Base-by-base conservation (phyloP, 2,888 invertebrate genomes). In the Callimorpha dominula region DNA sequence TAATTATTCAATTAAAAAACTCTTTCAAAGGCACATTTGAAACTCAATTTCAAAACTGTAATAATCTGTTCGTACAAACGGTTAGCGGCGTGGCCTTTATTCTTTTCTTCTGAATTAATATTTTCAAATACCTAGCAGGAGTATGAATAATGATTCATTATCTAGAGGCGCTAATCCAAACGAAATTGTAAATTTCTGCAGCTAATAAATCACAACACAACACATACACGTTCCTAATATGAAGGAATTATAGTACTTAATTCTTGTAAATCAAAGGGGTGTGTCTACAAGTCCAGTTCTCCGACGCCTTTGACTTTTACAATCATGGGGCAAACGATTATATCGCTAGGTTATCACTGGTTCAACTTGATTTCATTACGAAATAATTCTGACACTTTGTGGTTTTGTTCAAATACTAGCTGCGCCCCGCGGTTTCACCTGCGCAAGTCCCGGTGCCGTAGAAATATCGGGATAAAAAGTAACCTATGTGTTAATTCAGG, bases 271-370 rank as follows among this genome's bases (percentile, higher is more conserved):
- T 15, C 50, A 4, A 15, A 46, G 43, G 43, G 43, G 31, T 52
- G 31, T 66, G 66, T 52, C 40, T 40, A n/a, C 11, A 40, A 14
- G 14, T 5, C 0, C 4, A n/a, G 43, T 52, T n/a, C 42, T 42
- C 31, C 31, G 31, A 20, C 7, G 43, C 14, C 9, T 46, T n/a
- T 65, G 49, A 57, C 20, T 15, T 4, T 43, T 20, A 20, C 43
- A 57, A 68, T 57, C 8, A 40, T 50, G 57, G 7, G 20, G 42
- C 9, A 68, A 57, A 66, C 42, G 20, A 42, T 43, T 68, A 40
- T 43, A 68, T 68, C 40, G 4, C 8, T 68, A 15, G 57, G 68
- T 68, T 68, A 68, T 68, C 57, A 42, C 20, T 46, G 12, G 68
- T 68, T 43, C 43, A 46, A 68, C 20, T 20, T 42, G 14, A 42